A percentile compares a stretch with the other conserved stretches of the same genome.
phyloP scores from a whole-genome alignment of 2,797 vertebrate species.

The Trematomus bernacchii region DNA sequence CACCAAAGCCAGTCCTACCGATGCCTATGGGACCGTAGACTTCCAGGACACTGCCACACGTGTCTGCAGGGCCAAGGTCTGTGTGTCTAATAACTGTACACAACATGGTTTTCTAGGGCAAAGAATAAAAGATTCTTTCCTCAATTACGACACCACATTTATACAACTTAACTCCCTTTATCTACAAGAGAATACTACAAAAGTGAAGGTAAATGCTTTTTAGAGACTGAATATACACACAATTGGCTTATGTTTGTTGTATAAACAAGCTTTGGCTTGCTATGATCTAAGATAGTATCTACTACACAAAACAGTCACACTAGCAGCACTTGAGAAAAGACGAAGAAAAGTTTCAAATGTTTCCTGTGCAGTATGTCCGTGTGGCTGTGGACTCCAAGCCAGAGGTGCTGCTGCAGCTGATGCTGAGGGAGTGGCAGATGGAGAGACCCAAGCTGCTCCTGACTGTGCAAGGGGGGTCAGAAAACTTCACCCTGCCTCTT shows the following conservation, averaged over 20 bases:
- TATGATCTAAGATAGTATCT: slow-evolving; percentile 43
- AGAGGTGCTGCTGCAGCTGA: slow-evolving; percentile 91
- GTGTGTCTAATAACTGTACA: slow-evolving; percentile 36
- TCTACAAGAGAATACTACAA: background rate
- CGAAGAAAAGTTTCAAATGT: slow-evolving; percentile 20
- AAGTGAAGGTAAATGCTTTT: background rate
- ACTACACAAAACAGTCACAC: slow-evolving; percentile 6
- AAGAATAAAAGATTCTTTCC: background rate
- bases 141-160: background rate
- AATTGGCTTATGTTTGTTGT: slow-evolving; percentile 19
- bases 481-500: slow-evolving; percentile 91
- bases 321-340: background rate
- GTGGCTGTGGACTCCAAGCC: slow-evolving; percentile 91
- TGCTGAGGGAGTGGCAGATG: slow-evolving; percentile 97
- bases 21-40: slow-evolving; percentile 94
- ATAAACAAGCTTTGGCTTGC: slow-evolving; percentile 22
- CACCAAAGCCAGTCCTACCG: slow-evolving; percentile 90
- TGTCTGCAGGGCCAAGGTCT: slow-evolving; percentile 94
- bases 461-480: slow-evolving; percentile 93
- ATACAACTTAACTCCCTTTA: background rate
- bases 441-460: slow-evolving; percentile 95
- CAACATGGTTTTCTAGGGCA: background rate
- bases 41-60: slow-evolving; percentile 93
- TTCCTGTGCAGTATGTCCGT: slow-evolving; percentile 89
- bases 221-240: background rate